These are phyloP conservation scores for Polylopha cassiicola DNA, from an alignment of 2,888 invertebrate genomes.

Conservation along the genomic window DNA sequence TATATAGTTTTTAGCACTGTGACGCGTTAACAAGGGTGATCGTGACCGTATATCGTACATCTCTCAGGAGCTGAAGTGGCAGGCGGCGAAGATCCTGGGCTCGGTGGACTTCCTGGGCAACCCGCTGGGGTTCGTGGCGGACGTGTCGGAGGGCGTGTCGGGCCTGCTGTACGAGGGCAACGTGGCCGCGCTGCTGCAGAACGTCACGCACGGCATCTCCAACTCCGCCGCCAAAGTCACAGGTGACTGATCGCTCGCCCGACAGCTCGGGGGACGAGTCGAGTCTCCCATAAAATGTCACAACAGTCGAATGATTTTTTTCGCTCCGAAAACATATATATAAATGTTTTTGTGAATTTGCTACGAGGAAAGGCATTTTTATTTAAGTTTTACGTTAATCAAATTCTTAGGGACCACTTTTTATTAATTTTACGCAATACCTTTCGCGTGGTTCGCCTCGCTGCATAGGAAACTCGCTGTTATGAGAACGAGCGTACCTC, in stretches of 20 bases:
- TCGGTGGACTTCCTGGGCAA: conserved; percentile 99
- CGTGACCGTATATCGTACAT: neutral
- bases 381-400: no score
- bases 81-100: conserved; percentile 95
- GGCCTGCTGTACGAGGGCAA: conserved; percentile 95
- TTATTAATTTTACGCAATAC: no score
- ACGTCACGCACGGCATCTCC: conserved; percentile 97
- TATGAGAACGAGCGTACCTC: neutral
- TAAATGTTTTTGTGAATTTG: neutral
- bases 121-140: conserved; percentile 96
- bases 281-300: no score
- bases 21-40: neutral
- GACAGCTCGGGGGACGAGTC: no score
- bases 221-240: conserved; percentile 98
- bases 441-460: no score
- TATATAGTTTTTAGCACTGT: no score
- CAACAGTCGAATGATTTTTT: no score
- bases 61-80: conserved; percentile 90
- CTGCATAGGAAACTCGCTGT: no score
- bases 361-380: no score
- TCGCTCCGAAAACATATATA: no score
- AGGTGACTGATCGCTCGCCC: conserved; percentile 58
- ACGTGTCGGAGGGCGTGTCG: conserved; percentile 96
- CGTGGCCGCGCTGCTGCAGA: conserved; percentile 93
- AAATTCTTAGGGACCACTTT: no score